Percentiles rank a stretch among this genome's conserved stretches.
phyloP scores from a whole-genome alignment of 2,888 invertebrate genomes.

The Mythimna lalbum region DNA sequence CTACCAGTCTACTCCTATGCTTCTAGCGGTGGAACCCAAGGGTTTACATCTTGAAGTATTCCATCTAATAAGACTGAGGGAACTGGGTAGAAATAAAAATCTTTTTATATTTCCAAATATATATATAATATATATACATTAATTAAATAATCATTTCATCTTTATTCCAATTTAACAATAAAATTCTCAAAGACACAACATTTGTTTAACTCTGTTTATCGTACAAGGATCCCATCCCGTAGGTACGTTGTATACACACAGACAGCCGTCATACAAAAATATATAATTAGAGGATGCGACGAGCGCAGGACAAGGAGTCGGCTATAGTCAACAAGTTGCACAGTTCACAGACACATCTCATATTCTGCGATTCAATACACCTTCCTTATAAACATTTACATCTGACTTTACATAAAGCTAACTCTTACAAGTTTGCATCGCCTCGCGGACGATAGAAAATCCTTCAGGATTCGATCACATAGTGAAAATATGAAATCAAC shows the following conservation, averaged over 20 bases:
- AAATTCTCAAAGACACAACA: constrained; percentile 91
- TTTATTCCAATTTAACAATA: constrained; percentile 91
- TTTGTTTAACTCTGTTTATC: constrained; percentile 87
- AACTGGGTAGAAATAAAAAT: constrained; percentile 69
- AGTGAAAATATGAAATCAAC: constrained; percentile 57
- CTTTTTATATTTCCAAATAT: constrained; percentile 88
- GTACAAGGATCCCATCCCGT: constrained; percentile 84
- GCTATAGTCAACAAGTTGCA: constrained; percentile 58
- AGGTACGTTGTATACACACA: constrained; percentile 71
- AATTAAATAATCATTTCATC: constrained; percentile 90
- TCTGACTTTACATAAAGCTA: constrained; percentile 56
- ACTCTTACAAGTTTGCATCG: constrained; percentile 43
- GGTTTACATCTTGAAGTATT: background rate
- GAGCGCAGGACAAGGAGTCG: constrained; percentile 62
- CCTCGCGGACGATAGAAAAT: constrained; percentile 43
- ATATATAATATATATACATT: constrained; percentile 88
- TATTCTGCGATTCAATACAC: constrained; percentile 62
- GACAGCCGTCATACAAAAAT: constrained; percentile 77
- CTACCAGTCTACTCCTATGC: background rate
- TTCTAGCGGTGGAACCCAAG: background rate
- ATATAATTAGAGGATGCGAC: constrained; percentile 66
- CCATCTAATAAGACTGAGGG: background rate
- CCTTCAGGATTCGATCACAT: constrained; percentile 57
- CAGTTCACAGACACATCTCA: constrained; percentile 39
- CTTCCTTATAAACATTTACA: constrained; percentile 63